A percentile compares a stretch with the other conserved stretches of the same genome.
These are phyloP conservation scores for Andricus grossulariae DNA, from an alignment of 1,140 invertebrate genomes.

Conservation along the genomic window DNA sequence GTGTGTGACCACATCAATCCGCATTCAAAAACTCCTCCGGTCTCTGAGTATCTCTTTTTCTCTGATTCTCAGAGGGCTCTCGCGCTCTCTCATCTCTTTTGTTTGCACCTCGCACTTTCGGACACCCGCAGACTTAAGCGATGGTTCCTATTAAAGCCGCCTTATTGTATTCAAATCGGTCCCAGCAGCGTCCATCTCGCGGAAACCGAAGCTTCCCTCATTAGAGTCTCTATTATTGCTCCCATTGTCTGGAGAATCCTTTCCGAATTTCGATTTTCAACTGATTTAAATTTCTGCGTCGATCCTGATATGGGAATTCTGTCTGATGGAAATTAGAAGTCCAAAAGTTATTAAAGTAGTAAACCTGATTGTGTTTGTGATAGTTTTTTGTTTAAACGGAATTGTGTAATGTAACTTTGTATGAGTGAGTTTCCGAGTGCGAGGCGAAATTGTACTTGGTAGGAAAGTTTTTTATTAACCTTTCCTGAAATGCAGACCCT, in stretches of 20 bases:
- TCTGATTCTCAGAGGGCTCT: slow-evolving; percentile 36
- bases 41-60: slow-evolving; percentile 37
- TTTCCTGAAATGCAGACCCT: slow-evolving; percentile 30
- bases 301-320: neutral
- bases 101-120: slow-evolving; percentile 70
- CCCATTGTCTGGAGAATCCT: slow-evolving; percentile 19
- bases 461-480: slow-evolving; percentile 33
- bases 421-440: no score
- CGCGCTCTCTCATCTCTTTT: slow-evolving; percentile 54
- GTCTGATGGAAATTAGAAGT: neutral
- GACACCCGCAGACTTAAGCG: slow-evolving; percentile 60
- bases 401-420: neutral
- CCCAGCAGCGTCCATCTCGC: slow-evolving; percentile 33
- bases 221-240: slow-evolving; percentile 31
- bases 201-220: slow-evolving; percentile 28
- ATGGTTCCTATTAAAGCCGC: slow-evolving; percentile 64
- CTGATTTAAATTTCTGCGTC: neutral
- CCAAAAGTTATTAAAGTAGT: neutral
- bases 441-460: slow-evolving; percentile 23
- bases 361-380: neutral
- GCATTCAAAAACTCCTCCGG: slow-evolving; percentile 60
- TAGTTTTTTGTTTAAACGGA: neutral
- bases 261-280: neutral
- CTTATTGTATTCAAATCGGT: slow-evolving; percentile 74
- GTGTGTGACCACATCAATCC: slow-evolving; percentile 75